Evolutionary conservation across 2,888 invertebrate species (phyloP).

Genomic region (Caprella mutica): DNA sequence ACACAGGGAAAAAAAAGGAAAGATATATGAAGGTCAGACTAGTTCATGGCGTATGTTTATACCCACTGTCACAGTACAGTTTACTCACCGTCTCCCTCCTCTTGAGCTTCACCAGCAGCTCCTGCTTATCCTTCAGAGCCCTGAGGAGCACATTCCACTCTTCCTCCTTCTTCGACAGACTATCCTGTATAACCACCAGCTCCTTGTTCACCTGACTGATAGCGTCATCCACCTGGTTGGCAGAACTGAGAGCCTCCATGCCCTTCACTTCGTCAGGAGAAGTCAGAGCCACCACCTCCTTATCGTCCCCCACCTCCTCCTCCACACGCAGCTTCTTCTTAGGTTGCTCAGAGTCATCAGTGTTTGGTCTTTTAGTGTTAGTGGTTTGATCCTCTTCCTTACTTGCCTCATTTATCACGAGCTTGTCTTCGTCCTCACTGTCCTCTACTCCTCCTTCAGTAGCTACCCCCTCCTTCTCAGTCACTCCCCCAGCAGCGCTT

Average conservation of each 20-base stretch:
- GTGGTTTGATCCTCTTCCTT: slow-evolving; percentile 3
- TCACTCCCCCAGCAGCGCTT: too few relatives aligned
- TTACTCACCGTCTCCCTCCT: slow-evolving; percentile 15
- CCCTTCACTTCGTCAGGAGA: too few relatives aligned
- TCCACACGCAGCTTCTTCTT: too few relatives aligned
- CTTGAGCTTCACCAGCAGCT: slow-evolving; percentile 19
- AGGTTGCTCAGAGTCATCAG: slow-evolving; percentile 1
- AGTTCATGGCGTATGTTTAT: too few relatives aligned
- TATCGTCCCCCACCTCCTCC: too few relatives aligned
- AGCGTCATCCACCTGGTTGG: too few relatives aligned
- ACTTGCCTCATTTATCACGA: slow-evolving; percentile 27
- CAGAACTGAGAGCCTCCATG: too few relatives aligned
- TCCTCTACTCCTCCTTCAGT: not conserved
- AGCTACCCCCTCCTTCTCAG: not conserved
- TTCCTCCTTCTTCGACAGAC: slow-evolving; percentile 30
- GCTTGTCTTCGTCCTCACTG: slow-evolving; percentile 28
- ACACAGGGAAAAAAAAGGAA: not conserved
- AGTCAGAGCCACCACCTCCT: too few relatives aligned
- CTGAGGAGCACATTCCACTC: slow-evolving; percentile 33
- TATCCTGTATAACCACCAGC: slow-evolving; percentile 27
- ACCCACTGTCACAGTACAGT: not conserved
- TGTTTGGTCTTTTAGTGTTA: not conserved
- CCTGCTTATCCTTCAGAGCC: slow-evolving; percentile 31
- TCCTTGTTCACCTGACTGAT: too few relatives aligned
- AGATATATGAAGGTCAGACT: not conserved